Base-by-base conservation (phyloP, 2,888 invertebrate species). In the Dolichomitus sp. region DNA sequence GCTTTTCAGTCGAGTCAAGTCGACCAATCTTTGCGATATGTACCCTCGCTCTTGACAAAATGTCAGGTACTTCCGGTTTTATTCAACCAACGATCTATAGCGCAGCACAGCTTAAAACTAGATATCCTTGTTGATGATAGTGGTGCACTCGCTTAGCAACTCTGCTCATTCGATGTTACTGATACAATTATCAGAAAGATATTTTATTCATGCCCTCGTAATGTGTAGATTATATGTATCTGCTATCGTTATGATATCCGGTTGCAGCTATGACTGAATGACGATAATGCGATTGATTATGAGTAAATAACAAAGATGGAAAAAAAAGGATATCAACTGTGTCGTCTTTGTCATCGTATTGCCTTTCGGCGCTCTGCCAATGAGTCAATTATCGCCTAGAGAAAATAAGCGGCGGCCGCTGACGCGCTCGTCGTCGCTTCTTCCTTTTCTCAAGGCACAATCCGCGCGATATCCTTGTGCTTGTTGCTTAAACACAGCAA, bases 301-400 rank as follows among this genome's bases (percentile, higher is more conserved):
- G n/a, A 30, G 19, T n/a, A 27, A 52, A 48, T 30, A n/a, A 27
- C 11, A 48, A 14, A n/a, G 7, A 37, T 2, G 6, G 6, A 52
- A 50, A 5, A 74, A 68, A 52, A 48, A 40, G 27, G 33, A 42
- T 9, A 37, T 42, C 19, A 70, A 65, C 54, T 65, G 45, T 42
- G 37, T 66, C 37, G 45, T 66, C 27, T 81, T 52, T 70, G 27
- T 54, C 54, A 27, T 72, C 61, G 70, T 48, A 45, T 61, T n/a
- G 17, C 50, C 72, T 80, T 45, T 50, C 75, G 76, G 76, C 78
- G 76, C 68, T 78, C 69, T 72, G 33, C 73, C 80, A 80, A 81
- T 78, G 79, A 83, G 79, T 83, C 83, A 83, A 86, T 86, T 86
- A 85, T 86, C 85, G 81, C 81, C 74, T 63, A n/a, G 23, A 61